phyloP scores from a whole-genome alignment of 2,888 invertebrate species.

The Zelleria hepariella region DNA sequence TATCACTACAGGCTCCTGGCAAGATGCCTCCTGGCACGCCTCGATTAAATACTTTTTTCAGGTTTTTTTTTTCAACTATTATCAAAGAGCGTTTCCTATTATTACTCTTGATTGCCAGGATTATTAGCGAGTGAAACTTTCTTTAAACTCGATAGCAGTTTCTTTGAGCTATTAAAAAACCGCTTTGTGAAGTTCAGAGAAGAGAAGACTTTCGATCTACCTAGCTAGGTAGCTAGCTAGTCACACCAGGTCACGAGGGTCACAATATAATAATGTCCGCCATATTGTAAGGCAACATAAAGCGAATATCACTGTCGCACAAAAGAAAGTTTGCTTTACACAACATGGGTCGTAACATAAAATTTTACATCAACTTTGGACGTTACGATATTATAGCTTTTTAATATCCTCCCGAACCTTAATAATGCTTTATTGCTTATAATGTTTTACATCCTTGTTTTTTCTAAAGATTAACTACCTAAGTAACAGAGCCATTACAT shows the following conservation, averaged over 20 bases:
- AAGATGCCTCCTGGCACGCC: conserved; percentile 61
- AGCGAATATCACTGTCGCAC: conserved; percentile 41
- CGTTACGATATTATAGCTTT: conserved; percentile 53
- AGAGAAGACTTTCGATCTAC: not conserved
- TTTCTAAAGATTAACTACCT: not conserved
- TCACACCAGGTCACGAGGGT: not conserved
- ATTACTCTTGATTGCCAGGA: conserved; percentile 5
- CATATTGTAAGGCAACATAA: conserved; percentile 20
- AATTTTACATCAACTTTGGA: conserved; percentile 65
- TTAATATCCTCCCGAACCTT: conserved; percentile 59
- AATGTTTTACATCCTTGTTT: not conserved
- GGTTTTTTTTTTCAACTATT: conserved; percentile 33
- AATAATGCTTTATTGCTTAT: conserved; percentile 54
- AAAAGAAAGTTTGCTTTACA: conserved; percentile 41
- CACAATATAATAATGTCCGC: not conserved
- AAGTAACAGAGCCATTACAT: not conserved
- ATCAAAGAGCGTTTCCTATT: conserved; percentile 6
- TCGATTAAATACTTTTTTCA: conserved; percentile 2
- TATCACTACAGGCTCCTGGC: conserved; percentile 65
- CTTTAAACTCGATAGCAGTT: not conserved
- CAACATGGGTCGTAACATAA: conserved; percentile 60
- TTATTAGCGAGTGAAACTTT: not conserved
- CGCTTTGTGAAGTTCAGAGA: not conserved
- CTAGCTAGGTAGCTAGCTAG: not conserved
- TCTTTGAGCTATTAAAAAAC: not conserved